Percentiles rank a stretch among this genome's conserved stretches.
These are phyloP conservation scores for Epirrhoe tristata DNA, from an alignment of 2,888 invertebrate genomes.

Conservation along the genomic window DNA sequence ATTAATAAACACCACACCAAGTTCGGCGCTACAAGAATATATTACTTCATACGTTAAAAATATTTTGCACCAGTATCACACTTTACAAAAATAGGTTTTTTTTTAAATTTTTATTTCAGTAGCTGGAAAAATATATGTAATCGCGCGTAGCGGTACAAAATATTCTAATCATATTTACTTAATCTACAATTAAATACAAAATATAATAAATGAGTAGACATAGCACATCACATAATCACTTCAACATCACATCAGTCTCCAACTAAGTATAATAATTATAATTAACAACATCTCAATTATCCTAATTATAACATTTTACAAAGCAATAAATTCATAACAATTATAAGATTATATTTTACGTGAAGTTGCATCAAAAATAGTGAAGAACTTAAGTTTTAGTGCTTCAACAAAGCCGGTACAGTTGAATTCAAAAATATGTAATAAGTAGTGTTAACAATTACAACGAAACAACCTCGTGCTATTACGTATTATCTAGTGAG, in stretches of 20 bases:
- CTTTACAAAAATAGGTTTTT: constrained; percentile 27
- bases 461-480: too few species aligned
- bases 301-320: constrained; percentile 12
- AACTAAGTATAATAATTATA: constrained; percentile 49
- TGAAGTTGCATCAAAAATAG: neutral
- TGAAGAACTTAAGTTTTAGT: neutral
- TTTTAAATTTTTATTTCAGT: constrained; percentile 5
- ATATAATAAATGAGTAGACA: constrained; percentile 69
- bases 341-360: neutral
- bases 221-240: constrained; percentile 64
- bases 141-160: constrained; percentile 39
- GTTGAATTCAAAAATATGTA: too few species aligned
- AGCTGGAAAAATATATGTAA: constrained; percentile 29
- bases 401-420: constrained; percentile 3
- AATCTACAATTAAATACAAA: constrained; percentile 55
- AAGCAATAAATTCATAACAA: constrained; percentile 24
- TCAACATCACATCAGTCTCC: constrained; percentile 74
- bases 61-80: constrained; percentile 31
- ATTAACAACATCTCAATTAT: constrained; percentile 29
- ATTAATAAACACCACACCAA: constrained; percentile 43
- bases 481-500: too few species aligned
- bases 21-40: constrained; percentile 55
- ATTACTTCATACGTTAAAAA: constrained; percentile 42
- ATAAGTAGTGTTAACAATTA: too few species aligned
- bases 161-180: constrained; percentile 33